A percentile compares a stretch with the other conserved stretches of the same genome.
These are phyloP conservation scores for Spilosoma lubricipeda DNA, from an alignment of 2,888 invertebrate genomes.

Conservation along the genomic window DNA sequence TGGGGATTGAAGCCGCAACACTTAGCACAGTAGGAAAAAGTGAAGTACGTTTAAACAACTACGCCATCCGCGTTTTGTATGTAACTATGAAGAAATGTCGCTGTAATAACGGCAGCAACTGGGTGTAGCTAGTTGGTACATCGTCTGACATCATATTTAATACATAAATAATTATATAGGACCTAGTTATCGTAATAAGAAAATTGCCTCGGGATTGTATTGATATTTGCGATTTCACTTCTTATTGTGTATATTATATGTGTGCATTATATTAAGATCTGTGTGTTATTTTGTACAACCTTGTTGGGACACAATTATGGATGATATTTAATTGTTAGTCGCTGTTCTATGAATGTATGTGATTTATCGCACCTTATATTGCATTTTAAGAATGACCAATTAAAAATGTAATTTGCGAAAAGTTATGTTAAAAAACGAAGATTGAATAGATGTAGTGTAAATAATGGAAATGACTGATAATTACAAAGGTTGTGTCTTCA, in stretches of 20 bases:
- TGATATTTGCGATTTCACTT: conserved; percentile 17
- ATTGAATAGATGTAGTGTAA: too few species aligned
- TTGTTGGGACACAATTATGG: background rate
- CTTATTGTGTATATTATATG: background rate
- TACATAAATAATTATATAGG: conserved; percentile 43
- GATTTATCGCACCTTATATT: background rate
- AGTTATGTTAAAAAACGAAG: too few species aligned
- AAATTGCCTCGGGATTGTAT: background rate
- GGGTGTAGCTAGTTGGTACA: background rate
- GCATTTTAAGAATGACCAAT: too few species aligned
- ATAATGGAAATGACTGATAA: too few species aligned
- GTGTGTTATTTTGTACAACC: background rate
- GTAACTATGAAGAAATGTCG: conserved; percentile 15
- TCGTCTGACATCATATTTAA: conserved; percentile 24
- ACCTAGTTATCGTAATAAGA: background rate
- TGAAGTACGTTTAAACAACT: too few species aligned
- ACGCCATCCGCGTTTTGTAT: background rate
- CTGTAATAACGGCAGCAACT: background rate
- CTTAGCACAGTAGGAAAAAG: too few species aligned
- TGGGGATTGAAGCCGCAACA: too few species aligned
- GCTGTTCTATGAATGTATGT: background rate
- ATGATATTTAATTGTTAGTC: background rate
- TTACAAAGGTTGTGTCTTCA: too few species aligned
- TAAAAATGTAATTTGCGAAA: too few species aligned
- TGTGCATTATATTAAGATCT: conserved; percentile 2